Conservation (phyloP, 2,797 vertebrate species). For the Pseudocheirus occidentalis region DNA sequence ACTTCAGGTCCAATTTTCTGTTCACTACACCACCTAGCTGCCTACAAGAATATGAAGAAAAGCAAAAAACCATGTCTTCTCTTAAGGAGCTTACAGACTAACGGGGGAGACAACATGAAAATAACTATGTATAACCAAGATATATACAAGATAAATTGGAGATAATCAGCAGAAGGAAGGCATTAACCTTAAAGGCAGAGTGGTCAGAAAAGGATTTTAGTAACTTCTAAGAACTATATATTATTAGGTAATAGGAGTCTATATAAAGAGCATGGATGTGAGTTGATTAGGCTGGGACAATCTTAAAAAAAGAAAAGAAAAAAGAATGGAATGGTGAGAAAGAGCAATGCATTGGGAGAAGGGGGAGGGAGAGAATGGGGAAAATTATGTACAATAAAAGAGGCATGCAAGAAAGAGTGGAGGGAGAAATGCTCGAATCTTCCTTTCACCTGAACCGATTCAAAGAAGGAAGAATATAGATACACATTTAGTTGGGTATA, state of each 20-base stretch:
- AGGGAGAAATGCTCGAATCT: neutral
- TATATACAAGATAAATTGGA: neutral
- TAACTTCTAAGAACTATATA: neutral
- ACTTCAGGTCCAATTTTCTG: neutral
- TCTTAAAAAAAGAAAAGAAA: too few relatives aligned
- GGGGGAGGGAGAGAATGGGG: neutral
- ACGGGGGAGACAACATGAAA: neutral
- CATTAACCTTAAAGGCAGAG: neutral
- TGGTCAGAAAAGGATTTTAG: neutral
- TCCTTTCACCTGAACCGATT: neutral
- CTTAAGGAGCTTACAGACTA: neutral
- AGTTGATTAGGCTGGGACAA: neutral
- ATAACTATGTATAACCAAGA: neutral
- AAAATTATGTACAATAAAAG: neutral
- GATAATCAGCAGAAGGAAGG: neutral
- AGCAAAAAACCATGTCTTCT: neutral
- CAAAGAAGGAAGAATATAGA: neutral
- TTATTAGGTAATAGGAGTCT: neutral
- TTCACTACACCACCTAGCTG: neutral
- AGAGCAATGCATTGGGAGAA: neutral
- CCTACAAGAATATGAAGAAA: neutral
- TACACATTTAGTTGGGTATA: neutral
- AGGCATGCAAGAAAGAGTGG: neutral
- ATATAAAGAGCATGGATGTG: neutral
- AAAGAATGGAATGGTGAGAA: neutral